Base-by-base conservation (phyloP, 1,140 invertebrate genomes). In the Charaxes varanes region DNA sequence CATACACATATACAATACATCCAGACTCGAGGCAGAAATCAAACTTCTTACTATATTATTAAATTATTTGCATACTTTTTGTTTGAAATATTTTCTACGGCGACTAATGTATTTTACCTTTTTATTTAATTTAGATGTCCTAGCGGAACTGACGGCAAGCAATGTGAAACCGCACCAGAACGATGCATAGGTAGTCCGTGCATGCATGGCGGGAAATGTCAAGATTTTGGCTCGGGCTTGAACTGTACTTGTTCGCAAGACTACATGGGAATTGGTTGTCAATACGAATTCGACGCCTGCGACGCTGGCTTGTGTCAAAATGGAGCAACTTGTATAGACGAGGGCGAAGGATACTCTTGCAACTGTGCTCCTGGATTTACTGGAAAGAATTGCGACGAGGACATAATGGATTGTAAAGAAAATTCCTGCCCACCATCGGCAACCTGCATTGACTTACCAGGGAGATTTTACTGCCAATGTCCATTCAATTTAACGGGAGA, bases 401-500 rank as follows among this genome's bases (percentile, higher is more conserved):
- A 97, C 65, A 96, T 98, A 38, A 84, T 93, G 13, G 95, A 98
- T 60, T 98, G 97, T 65, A 93, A 94, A 70, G 94, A 97, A 50
- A 95, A 96, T 53, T 96, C 94, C 0, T 98, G 97, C 72, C 96
- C 97, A 24, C 93, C 95, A 32, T 94, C 94, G 7, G 95, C 97
- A 2, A 94, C 92, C 6, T 98, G 97, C 66, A 94, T 98, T 45
- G 97, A 98, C 85, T 86, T 98, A 8, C 95, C 94, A 26, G 93
- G 93, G 53, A 91, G 91, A 64, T 97, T 97, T 86, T 96, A 96
- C 67, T 98, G 97, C 63, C 94, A 96, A 72, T 98, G 96, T 88
- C 95, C 96, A 17, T 97, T 97, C 80, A 97, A 98, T 68, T 87
- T 97, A 47, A 98, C 97, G 35, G 96, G 97, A 22, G 95, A 97